Conservation (phyloP, 2,888 invertebrate genomes). For the Byasa hedistus region DNA sequence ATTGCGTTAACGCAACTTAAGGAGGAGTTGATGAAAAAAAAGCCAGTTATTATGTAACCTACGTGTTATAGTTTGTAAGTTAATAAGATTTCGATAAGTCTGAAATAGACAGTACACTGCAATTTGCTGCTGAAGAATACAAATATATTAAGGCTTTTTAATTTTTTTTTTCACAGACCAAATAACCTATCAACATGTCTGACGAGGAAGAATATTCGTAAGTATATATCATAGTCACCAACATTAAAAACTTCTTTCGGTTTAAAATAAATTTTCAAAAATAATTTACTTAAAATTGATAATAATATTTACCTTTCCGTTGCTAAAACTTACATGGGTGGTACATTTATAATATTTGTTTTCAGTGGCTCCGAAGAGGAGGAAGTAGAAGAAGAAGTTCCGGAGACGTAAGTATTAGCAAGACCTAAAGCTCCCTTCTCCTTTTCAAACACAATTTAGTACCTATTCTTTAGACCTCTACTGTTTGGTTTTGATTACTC, state of each 20-base stretch:
- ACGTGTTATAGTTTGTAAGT: no score
- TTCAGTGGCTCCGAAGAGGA: slow-evolving; percentile 85
- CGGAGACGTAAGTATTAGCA: slow-evolving; percentile 83
- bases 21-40: no score
- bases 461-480: slow-evolving; percentile 50
- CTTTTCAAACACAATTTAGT: slow-evolving; percentile 26
- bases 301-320: no score
- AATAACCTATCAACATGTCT: slow-evolving; percentile 88
- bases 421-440: slow-evolving; percentile 35
- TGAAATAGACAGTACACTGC: neutral
- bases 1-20: no score
- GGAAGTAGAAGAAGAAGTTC: slow-evolving; percentile 88
- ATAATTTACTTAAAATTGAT: no score
- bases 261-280: no score
- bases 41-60: no score
- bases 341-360: neutral
- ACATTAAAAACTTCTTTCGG: no score
- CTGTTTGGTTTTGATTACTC: slow-evolving; percentile 66
- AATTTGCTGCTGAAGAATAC: neutral
- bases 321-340: neutral
- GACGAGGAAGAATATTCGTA: slow-evolving; percentile 98
- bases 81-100: slow-evolving; percentile 9
- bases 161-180: slow-evolving; percentile 64
- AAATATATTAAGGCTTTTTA: neutral
- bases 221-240: slow-evolving; percentile 72